A percentile compares a stretch with the other conserved stretches of the same genome.
Evolutionary conservation across 2,113 vertebrate species (phyloP).

Genomic region (Ciconia boyciana): DNA sequence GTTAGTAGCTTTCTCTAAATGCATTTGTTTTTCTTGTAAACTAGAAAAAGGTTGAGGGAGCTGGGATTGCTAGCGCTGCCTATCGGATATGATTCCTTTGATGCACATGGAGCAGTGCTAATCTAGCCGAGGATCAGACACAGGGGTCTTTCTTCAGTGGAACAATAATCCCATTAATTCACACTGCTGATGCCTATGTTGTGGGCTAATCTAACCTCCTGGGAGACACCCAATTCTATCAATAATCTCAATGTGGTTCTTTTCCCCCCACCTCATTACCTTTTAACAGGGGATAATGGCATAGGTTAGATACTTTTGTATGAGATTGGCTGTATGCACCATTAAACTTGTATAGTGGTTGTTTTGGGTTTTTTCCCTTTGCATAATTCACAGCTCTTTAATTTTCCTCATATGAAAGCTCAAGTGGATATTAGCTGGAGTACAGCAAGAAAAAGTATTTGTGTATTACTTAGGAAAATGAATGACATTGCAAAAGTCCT

Average conservation of each 20-base stretch:
- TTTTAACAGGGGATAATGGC: neutral
- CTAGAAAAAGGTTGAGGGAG: neutral
- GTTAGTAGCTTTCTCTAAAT: neutral
- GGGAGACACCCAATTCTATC: neutral
- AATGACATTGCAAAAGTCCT: slow-evolving; percentile 32
- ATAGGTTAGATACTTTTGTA: neutral
- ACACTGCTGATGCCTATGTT: neutral
- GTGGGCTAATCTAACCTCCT: neutral
- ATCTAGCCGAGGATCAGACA: neutral
- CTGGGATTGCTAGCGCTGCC: neutral
- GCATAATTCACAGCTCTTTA: neutral
- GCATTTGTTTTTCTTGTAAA: neutral
- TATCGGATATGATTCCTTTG: neutral
- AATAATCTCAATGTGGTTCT: neutral
- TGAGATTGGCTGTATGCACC: neutral
- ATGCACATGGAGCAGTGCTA: neutral
- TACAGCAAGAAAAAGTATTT: neutral
- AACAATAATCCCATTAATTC: neutral
- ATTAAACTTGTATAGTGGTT: neutral
- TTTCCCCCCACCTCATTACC: neutral
- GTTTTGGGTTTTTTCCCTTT: neutral
- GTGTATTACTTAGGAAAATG: slow-evolving; percentile 11
- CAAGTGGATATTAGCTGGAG: neutral
- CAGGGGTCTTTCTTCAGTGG: neutral
- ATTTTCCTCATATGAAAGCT: neutral